Evolutionary conservation across 1,140 invertebrate species (phyloP), one percentile per base, ranked within the genome.

Genomic region (Drosophila navojoa): DNA sequence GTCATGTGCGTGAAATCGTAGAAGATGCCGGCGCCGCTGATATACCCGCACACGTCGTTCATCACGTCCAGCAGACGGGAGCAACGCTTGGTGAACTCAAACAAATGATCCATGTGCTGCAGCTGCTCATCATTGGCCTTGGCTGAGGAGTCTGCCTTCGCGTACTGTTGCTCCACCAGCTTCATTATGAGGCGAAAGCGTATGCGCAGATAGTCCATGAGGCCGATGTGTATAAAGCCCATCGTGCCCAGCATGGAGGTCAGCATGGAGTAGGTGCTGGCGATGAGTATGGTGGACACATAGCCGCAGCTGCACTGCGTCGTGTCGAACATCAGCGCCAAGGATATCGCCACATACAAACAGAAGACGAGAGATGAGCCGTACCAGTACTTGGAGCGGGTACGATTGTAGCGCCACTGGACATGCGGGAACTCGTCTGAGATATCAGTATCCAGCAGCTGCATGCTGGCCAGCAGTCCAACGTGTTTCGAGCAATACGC

Each of bases 1-100:
- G 90, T 91, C 76, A 84, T 77, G n/a, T 91, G 60, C 0, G 73
- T 75, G 11, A 91, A 91, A 47, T 91, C 90, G 52, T 91, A 82
- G 44, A 91, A 91, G 3, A 91, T 35, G 1, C 81, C 81, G 2
- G 76, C 62, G 11, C 72, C 81, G 9, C 68, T 70, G 2, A 74
- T 66, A 45, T 73, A 72, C 5, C 77, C 67, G 42, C 78, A 87
- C 1, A 90, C 79, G 0, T 19, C 53, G 59, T 91, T 91, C 0
- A 91, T 6, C 27, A 81, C 71, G 4, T 7, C 5, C 2, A 91
- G 29, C 4, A 91, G 22, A 5, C 40, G 27, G 7, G 64, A 63
- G 22, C 86, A 84, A 6, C 77, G 52, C 29, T 77, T 86, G 13
- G 71, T 45, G 13, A 81, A 75, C 1, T 62, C 52, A 6, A 90